A percentile compares a stretch with the other conserved stretches of the same genome.
Conservation (phyloP, 2,113 vertebrate genomes). For the Anarrhichthys ocellatus region DNA sequence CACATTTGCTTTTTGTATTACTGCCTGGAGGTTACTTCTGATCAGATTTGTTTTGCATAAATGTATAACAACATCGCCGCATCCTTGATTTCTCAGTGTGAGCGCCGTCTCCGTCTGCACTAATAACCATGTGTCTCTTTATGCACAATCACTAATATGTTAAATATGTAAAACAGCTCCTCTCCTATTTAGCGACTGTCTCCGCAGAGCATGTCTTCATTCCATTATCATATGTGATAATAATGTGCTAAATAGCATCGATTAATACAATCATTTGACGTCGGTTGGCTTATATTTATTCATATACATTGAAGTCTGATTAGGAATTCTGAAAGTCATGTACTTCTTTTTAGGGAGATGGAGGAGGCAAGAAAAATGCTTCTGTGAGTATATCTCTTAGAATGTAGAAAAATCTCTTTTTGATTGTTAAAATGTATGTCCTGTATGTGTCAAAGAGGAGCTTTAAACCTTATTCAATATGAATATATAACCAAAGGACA, state of each 20-base stretch:
- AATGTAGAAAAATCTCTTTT: background rate
- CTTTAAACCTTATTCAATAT: background rate
- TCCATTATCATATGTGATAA: constrained; percentile 34
- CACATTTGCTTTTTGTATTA: constrained; percentile 49
- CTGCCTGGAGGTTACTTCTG: constrained; percentile 60
- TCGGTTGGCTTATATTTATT: constrained; percentile 2
- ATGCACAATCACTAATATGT: constrained; percentile 54
- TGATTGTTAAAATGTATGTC: background rate
- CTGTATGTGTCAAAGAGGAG: background rate
- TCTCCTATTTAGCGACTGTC: constrained; percentile 26
- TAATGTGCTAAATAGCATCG: constrained; percentile 36
- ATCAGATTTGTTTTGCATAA: constrained; percentile 70
- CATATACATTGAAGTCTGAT: constrained; percentile 7
- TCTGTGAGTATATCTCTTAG: background rate
- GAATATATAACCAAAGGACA: background rate
- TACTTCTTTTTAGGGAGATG: background rate
- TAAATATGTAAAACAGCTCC: constrained; percentile 60
- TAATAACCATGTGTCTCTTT: constrained; percentile 42
- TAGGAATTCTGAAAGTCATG: constrained; percentile 1
- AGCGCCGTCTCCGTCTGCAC: constrained; percentile 41
- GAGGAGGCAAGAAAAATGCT: background rate
- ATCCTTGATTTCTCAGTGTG: constrained; percentile 68
- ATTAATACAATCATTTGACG: constrained; percentile 40
- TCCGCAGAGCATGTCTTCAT: constrained; percentile 38
- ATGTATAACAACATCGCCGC: constrained; percentile 46